Evolutionary conservation across 1,140 invertebrate genomes (phyloP), one percentile per base, ranked within the genome.

Genomic region (Drosophila ficusphila): DNA sequence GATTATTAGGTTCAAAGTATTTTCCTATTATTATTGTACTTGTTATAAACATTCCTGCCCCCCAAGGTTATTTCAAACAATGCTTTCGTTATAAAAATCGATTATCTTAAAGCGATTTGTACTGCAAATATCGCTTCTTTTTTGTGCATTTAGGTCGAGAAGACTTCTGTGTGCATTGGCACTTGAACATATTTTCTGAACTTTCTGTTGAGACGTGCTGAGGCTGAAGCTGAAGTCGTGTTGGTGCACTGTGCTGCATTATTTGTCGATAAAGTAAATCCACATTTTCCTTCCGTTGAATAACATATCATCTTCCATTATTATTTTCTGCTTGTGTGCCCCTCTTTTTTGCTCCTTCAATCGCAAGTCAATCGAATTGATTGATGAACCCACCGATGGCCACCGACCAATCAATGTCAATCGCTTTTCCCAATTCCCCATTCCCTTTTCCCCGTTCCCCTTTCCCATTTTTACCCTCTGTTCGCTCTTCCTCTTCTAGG

Each of bases 281-380:
- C 23, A 46, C 18, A 46, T 33, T 52, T 16, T 18, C 9, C 9
- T 3, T 7, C n/a, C n/a, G 7, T 41, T 27, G 49, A 57, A 56
- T 31, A 61, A 58, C 38, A 58, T 58, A 58, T 62, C 9, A 44
- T 58, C 18, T 36, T 18, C 29, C 60, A 64, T 60, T 44, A 53
- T 57, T 53, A 23, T 23, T 57, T 57, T 57, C 47, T 33, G 29
- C 29, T 46, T 46, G 23, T 44, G 53, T 57, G 51, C 48, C 14
- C n/a, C 49, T 14, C 34, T 53, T 4, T 19, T 19, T 4, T 27
- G 18, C 58, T 21, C 19, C 54, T 21, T 14, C 23, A 46, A 21
- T 64, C 54, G 54, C 54, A 6, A 61, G 60, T 64, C 60, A 64
- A 64, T 64, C 60, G 60, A 64, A 44, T 64, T 64, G 60, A 64